phyloP scores from a whole-genome alignment of 2,888 invertebrate genomes.

The Teleogryllus oceanicus region DNA sequence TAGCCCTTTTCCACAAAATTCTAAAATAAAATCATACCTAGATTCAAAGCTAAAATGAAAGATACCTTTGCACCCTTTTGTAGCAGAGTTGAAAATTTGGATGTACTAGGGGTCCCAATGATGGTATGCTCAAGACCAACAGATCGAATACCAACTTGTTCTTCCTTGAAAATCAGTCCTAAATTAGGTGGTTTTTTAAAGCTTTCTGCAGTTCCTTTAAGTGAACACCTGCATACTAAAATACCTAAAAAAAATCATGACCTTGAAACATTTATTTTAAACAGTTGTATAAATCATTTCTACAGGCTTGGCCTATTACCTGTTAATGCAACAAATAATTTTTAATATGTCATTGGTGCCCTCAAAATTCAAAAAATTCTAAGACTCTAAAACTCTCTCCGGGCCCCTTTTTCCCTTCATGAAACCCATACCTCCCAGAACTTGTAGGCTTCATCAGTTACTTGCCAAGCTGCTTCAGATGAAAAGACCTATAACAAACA shows the following conservation, averaged over 20 bases:
- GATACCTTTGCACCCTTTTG: slow-evolving; percentile 59
- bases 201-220: slow-evolving; percentile 89
- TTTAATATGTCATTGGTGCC: slow-evolving; percentile 97
- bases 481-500: no score
- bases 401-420: slow-evolving; percentile 89
- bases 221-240: slow-evolving; percentile 90
- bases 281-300: not conserved
- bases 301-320: slow-evolving; percentile 51
- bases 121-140: slow-evolving; percentile 69
- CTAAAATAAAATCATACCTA: no score
- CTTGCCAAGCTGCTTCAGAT: no score
- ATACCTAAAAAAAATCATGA: slow-evolving; percentile 55
- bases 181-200: slow-evolving; percentile 90
- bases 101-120: slow-evolving; percentile 67
- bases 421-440: slow-evolving; percentile 95
- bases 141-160: slow-evolving; percentile 70
- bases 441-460: slow-evolving; percentile 96
- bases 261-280: not conserved
- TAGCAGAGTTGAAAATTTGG: slow-evolving; percentile 67
- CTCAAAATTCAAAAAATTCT: slow-evolving; percentile 98
- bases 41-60: not conserved
- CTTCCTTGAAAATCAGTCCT: slow-evolving; percentile 84
- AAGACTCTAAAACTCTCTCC: slow-evolving; percentile 87
- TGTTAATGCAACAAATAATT: slow-evolving; percentile 91
- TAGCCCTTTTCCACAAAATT: no score